Percentiles rank a stretch among this genome's conserved stretches.
Conservation (phyloP, 23 tunicate species). For the Trididemnum clinides region DNA sequence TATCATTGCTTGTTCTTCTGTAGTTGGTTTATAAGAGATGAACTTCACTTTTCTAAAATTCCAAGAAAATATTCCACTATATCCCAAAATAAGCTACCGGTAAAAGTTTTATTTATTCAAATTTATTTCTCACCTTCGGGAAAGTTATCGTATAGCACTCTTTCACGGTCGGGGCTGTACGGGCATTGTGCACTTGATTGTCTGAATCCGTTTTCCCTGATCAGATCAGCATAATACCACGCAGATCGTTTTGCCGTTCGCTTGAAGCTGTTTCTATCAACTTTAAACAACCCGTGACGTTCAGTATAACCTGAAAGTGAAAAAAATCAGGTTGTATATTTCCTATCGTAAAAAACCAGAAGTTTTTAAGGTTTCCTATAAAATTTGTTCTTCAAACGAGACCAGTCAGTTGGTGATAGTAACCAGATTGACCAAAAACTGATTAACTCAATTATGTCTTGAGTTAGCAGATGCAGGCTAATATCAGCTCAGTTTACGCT, state of each 20-base stretch:
- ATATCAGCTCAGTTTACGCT: no score
- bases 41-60: no score
- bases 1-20: no score
- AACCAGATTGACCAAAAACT: no score
- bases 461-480: no score
- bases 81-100: no score
- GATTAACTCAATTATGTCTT: no score
- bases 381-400: no score
- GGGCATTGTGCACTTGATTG: conserved; percentile 69
- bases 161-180: conserved; percentile 63
- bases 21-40: no score
- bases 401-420: no score
- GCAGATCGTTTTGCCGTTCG: conserved; percentile 90
- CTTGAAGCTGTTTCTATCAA: conserved; percentile 52
- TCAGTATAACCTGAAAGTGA: conserved; percentile 60
- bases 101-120: no score
- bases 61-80: no score
- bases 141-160: conserved; percentile 65
- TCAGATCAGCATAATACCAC: conserved; percentile 84
- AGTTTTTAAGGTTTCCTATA: neutral
- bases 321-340: neutral
- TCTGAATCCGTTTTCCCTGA: conserved; percentile 85
- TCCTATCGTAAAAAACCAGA: neutral
- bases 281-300: conserved; percentile 83
- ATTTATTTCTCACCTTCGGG: conserved; percentile 65